Conservation (phyloP, 2,113 vertebrate species). For the Excalfactoria chinensis region DNA sequence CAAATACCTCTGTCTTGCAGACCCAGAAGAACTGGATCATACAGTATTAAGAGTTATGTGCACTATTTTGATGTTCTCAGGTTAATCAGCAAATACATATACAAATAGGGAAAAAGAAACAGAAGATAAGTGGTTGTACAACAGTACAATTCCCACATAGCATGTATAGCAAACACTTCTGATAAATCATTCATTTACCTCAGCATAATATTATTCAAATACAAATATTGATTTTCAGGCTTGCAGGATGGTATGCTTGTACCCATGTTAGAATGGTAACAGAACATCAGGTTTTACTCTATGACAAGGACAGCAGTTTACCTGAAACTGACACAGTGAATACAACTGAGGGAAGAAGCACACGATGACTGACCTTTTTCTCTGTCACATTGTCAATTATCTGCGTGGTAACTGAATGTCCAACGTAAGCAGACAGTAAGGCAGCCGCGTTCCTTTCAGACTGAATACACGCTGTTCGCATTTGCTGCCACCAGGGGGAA, state of each 20-base stretch:
- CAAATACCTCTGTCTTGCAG: background rate
- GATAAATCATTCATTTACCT: background rate
- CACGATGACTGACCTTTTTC: constrained; percentile 80
- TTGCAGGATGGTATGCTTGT: background rate
- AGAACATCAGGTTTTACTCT: background rate
- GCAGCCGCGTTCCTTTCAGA: constrained; percentile 88
- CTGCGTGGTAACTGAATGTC: constrained; percentile 84
- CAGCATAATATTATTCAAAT: background rate
- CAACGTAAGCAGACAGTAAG: constrained; percentile 88
- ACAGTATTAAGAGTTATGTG: background rate
- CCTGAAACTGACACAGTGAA: background rate
- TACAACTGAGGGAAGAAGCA: background rate
- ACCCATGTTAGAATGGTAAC: accelerated
- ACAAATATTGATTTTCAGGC: background rate
- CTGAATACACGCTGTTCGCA: constrained; percentile 89
- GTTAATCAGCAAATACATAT: background rate
- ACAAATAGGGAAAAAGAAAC: accelerated
- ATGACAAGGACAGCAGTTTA: background rate
- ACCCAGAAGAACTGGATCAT: background rate
- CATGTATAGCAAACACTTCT: background rate
- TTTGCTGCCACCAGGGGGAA: constrained; percentile 98
- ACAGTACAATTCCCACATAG: background rate
- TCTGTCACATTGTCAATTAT: constrained; percentile 81
- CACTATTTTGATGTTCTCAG: background rate
- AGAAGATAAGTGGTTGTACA: background rate